Evolutionary conservation across 2,888 invertebrate genomes (phyloP).

Genomic region (Ellobium chinense): DNA sequence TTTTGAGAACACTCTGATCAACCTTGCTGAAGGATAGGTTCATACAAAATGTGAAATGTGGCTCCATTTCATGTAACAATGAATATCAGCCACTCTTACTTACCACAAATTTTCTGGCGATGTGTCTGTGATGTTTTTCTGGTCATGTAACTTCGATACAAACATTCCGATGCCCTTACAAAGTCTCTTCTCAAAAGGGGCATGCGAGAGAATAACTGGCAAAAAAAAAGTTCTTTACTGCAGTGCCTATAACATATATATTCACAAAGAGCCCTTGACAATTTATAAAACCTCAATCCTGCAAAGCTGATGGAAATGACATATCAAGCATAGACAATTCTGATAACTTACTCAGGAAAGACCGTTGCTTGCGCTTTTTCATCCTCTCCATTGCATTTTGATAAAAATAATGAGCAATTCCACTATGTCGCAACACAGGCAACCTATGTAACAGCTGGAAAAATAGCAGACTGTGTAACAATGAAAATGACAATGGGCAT

Average conservation of each 20-base stretch:
- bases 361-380: slow-evolving; percentile 15
- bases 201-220: slow-evolving; percentile 3
- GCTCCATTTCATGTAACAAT: too few relatives aligned
- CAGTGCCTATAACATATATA: too few relatives aligned
- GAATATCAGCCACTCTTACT: neutral
- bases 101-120: neutral
- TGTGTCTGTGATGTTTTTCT: slow-evolving; percentile 8
- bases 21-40: too few relatives aligned
- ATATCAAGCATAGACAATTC: too few relatives aligned
- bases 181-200: neutral
- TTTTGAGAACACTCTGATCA: too few relatives aligned
- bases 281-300: too few relatives aligned
- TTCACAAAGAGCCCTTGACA: neutral
- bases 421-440: neutral
- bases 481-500: too few relatives aligned
- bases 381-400: slow-evolving; percentile 25
- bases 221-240: too few relatives aligned
- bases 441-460: slow-evolving; percentile 20
- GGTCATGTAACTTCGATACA: slow-evolving; percentile 21
- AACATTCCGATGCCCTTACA: neutral
- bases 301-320: too few relatives aligned
- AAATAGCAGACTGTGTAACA: neutral
- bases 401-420: slow-evolving; percentile 16
- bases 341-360: neutral
- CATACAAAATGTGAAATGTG: too few relatives aligned